Percentiles rank a stretch among this genome's conserved stretches.
These are phyloP conservation scores for Paratilapia polleni DNA, from an alignment of 2,113 vertebrate genomes.

Conservation along the genomic window DNA sequence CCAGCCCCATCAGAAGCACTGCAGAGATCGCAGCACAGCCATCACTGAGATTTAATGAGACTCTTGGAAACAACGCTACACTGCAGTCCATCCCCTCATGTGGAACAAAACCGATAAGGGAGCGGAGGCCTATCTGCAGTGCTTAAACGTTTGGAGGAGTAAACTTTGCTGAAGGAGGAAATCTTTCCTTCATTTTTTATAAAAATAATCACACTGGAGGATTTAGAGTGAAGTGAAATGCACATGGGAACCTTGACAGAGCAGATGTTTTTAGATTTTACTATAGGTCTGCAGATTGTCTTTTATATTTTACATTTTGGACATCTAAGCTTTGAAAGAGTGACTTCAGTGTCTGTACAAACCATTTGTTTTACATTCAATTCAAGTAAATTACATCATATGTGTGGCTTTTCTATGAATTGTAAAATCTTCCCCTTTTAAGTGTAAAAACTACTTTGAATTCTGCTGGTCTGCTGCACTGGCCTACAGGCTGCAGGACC, in stretches of 20 bases:
- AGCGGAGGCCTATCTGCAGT: neutral
- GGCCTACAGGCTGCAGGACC: neutral
- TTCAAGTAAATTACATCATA: neutral
- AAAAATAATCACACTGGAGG: neutral
- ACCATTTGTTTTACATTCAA: neutral
- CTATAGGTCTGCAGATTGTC: too few species aligned
- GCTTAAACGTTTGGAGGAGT: neutral
- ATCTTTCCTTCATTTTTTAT: neutral
- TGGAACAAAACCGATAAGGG: neutral
- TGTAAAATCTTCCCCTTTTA: neutral
- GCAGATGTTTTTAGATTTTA: too few species aligned
- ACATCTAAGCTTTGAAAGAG: too few species aligned
- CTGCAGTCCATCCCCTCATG: neutral
- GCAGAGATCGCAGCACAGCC: neutral
- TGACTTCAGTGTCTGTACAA: neutral
- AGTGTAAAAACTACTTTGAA: neutral
- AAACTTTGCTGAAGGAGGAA: neutral
- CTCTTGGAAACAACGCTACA: neutral
- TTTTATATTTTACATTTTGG: too few species aligned
- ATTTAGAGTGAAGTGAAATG: neutral
- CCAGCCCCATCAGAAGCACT: constrained; percentile 12
- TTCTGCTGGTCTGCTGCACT: neutral
- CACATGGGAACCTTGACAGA: too few species aligned
- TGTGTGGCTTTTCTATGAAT: neutral
- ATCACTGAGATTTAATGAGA: constrained; percentile 5